These are phyloP conservation scores for Verasper variegatus DNA, from an alignment of 2,113 vertebrate species.

Conservation along the genomic window DNA sequence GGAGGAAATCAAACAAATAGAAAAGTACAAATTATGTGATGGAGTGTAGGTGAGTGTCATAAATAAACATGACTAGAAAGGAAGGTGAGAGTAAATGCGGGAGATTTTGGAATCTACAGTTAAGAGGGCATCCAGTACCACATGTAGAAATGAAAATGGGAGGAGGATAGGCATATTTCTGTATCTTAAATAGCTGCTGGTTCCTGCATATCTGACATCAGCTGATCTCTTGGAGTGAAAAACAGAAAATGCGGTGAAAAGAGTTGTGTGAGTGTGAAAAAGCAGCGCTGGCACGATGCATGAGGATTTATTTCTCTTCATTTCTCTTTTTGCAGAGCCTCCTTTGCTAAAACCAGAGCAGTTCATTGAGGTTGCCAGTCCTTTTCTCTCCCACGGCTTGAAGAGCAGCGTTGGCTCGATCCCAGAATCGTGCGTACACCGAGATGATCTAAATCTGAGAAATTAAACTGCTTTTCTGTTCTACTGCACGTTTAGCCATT, in stretches of 20 bases:
- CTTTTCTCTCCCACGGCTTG: slow-evolving; percentile 67
- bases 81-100: slow-evolving; percentile 41
- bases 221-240: slow-evolving; percentile 56
- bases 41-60: slow-evolving; percentile 55
- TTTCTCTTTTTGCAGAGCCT: slow-evolving; percentile 59
- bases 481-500: neutral
- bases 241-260: slow-evolving; percentile 42
- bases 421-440: slow-evolving; percentile 64
- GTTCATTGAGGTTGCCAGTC: slow-evolving; percentile 79
- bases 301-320: slow-evolving; percentile 7
- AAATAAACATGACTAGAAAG: slow-evolving; percentile 57
- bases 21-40: slow-evolving; percentile 46
- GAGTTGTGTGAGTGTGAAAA: slow-evolving; percentile 18
- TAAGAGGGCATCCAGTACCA: slow-evolving; percentile 36
- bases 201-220: slow-evolving; percentile 55
- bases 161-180: slow-evolving; percentile 43
- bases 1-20: slow-evolving; percentile 54
- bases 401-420: slow-evolving; percentile 23
- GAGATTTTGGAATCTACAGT: slow-evolving; percentile 32
- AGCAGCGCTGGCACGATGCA: slow-evolving; percentile 34
- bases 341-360: slow-evolving; percentile 68
- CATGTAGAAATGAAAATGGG: slow-evolving; percentile 48
- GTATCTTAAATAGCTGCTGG: slow-evolving; percentile 62
- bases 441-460: slow-evolving; percentile 22
- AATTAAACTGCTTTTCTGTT: neutral